Conservation (phyloP, 2,888 invertebrate species). For the Idaea biselata region DNA sequence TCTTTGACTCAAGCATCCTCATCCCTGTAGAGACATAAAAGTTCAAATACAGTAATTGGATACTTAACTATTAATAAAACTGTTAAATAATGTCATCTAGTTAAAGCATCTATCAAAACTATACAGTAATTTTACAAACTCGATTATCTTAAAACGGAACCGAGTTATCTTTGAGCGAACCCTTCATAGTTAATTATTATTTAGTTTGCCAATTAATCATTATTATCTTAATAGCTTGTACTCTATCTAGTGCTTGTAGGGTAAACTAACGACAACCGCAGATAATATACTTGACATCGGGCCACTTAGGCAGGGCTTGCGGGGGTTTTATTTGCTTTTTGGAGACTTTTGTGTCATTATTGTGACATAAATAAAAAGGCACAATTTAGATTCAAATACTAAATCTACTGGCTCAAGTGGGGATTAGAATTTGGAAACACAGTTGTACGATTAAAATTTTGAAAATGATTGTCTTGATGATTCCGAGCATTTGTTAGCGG, state of each 20-base stretch:
- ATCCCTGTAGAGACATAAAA: not conserved
- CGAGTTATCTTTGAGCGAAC: not conserved
- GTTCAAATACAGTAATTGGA: not conserved
- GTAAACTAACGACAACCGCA: not conserved
- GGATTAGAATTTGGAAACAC: too few species aligned
- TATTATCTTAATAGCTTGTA: slow-evolving; percentile 14
- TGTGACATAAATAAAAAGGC: too few species aligned
- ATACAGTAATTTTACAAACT: not conserved
- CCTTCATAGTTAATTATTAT: slow-evolving; percentile 12
- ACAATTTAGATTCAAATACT: too few species aligned
- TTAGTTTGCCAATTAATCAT: slow-evolving; percentile 21
- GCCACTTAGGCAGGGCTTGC: not conserved
- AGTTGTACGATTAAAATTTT: too few species aligned
- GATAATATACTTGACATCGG: not conserved
- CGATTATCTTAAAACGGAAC: slow-evolving; percentile 2
- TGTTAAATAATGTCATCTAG: not conserved
- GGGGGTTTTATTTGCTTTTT: too few species aligned
- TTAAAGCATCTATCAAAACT: slow-evolving; percentile 8
- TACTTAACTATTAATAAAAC: not conserved
- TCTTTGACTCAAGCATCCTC: not conserved
- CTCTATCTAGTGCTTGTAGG: not conserved
- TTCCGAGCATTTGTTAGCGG: too few species aligned
- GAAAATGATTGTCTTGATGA: too few species aligned
- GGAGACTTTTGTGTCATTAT: too few species aligned
- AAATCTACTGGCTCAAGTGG: too few species aligned